Percentiles rank a stretch among this genome's conserved stretches.
Conservation (phyloP, 1,140 invertebrate species). For the Thalassaphorura encarpata region DNA sequence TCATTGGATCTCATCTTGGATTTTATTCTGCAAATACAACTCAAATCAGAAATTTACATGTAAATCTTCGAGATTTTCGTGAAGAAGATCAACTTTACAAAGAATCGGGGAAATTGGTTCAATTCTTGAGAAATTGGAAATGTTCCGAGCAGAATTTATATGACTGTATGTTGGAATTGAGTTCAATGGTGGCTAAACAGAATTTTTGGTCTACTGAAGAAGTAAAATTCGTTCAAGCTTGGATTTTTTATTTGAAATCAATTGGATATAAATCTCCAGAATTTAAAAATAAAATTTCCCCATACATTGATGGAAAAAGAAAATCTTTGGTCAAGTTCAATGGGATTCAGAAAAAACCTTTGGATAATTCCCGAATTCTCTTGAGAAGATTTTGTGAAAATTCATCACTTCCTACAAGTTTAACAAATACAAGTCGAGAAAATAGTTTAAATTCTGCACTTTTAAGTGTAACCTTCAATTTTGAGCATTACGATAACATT, state of each 20-base stretch:
- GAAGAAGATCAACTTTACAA: slow-evolving; percentile 32
- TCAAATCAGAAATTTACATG: neutral
- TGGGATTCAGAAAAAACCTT: no score
- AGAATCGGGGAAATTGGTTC: slow-evolving; percentile 26
- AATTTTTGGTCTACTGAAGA: neutral
- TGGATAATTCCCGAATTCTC: no score
- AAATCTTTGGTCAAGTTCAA: no score
- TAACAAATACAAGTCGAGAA: no score
- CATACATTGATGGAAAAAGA: no score
- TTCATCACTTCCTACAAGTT: no score
- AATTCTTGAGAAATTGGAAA: slow-evolving; percentile 26
- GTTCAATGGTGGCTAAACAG: neutral
- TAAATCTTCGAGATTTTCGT: slow-evolving; percentile 28
- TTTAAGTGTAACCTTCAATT: no score
- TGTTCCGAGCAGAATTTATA: neutral
- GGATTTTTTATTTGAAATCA: neutral
- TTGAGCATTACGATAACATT: no score
- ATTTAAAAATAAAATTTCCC: no score
- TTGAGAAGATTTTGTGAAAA: no score
- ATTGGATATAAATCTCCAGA: neutral
- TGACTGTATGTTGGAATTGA: neutral
- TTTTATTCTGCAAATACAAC: neutral
- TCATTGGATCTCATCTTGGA: slow-evolving; percentile 25
- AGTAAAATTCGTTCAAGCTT: neutral
- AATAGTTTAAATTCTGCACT: no score